These are phyloP conservation scores for Idris sp. DNA, from an alignment of 1,140 invertebrate genomes.

Conservation along the genomic window DNA sequence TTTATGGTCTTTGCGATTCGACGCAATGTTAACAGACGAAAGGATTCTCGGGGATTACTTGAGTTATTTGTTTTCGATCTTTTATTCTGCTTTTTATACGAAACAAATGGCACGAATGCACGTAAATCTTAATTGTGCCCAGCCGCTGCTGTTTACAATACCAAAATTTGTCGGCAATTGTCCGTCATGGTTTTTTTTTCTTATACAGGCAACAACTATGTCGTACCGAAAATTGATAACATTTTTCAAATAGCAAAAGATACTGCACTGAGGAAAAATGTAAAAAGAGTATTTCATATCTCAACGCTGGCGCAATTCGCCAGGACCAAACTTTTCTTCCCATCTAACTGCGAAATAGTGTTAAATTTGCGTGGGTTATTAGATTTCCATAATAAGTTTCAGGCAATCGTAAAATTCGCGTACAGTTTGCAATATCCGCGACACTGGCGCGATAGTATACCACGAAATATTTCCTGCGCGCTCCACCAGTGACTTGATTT, in stretches of 20 bases:
- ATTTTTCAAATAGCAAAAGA: constrained; percentile 14
- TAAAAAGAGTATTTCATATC: constrained; percentile 50
- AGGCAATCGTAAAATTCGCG: constrained; percentile 59
- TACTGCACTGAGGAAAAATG: constrained; percentile 47
- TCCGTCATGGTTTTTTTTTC: too few relatives aligned
- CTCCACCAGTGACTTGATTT: constrained; percentile 42
- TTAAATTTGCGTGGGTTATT: constrained; percentile 62
- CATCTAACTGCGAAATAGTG: constrained; percentile 36
- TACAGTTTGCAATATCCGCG: constrained; percentile 54
- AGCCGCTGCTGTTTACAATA: constrained; percentile 29
- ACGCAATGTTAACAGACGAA: constrained; percentile 51
- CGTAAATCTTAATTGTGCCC: constrained; percentile 42
- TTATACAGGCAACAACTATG: too few relatives aligned
- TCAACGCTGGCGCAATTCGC: constrained; percentile 25
- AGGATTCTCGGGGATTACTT: constrained; percentile 36
- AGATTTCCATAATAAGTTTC: constrained; percentile 62
- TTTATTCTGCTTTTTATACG: constrained; percentile 18
- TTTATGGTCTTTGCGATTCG: constrained; percentile 35
- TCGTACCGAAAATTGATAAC: constrained; percentile 15
- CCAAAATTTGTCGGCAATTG: constrained; percentile 11
- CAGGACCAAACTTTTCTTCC: constrained; percentile 28
- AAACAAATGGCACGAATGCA: constrained; percentile 35
- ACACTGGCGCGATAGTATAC: constrained; percentile 30
- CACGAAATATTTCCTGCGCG: constrained; percentile 53
- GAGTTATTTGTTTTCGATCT: constrained; percentile 55